phyloP scores from a whole-genome alignment of 2,113 vertebrate species.

The Dasyprocta punctata region DNA sequence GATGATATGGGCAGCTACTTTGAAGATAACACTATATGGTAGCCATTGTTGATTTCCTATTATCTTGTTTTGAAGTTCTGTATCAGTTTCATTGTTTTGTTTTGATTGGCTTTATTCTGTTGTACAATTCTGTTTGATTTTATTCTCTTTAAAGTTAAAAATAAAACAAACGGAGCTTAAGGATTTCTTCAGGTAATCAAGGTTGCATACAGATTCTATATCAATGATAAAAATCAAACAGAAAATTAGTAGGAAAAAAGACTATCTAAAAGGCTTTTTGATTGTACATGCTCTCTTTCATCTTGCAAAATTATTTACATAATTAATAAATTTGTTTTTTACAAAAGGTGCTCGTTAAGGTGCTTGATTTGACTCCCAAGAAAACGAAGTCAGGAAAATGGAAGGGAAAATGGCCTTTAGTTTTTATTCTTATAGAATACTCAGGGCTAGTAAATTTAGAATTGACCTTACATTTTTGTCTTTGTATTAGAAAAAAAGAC shows the following conservation, averaged over 20 bases:
- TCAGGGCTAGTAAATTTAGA: constrained; percentile 40
- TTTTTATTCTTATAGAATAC: constrained; percentile 51
- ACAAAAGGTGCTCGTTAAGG: constrained; percentile 33
- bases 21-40: too few relatives aligned
- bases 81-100: too few relatives aligned
- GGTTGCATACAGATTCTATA: background rate
- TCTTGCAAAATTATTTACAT: background rate
- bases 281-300: background rate
- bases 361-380: constrained; percentile 56
- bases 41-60: too few relatives aligned
- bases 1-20: too few relatives aligned
- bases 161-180: background rate
- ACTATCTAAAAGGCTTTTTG: background rate
- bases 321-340: constrained; percentile 18
- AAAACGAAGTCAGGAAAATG: background rate
- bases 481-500: background rate
- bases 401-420: constrained; percentile 5
- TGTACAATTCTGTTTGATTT: too few relatives aligned
- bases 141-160: too few relatives aligned
- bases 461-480: constrained; percentile 21
- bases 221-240: constrained; percentile 1
- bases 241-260: constrained; percentile 12
- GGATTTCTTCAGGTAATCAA: constrained; percentile 36
- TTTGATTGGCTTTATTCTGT: too few relatives aligned
- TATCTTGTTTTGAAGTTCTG: too few relatives aligned